Evolutionary conservation across 2,888 invertebrate genomes (phyloP).

Genomic region (Erpobdella octoculata): DNA sequence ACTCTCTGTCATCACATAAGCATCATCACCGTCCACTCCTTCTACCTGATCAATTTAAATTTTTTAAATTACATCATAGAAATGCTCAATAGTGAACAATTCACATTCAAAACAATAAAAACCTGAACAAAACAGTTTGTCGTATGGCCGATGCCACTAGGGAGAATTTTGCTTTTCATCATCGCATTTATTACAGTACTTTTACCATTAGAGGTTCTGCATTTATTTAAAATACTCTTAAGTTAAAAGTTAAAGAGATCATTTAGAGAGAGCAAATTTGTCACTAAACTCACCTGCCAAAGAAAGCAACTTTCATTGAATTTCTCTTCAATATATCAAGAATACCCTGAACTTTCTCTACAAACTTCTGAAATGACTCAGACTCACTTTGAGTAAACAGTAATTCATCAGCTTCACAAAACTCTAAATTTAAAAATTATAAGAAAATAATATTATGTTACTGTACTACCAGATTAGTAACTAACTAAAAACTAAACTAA

Average conservation of each 20-base stretch:
- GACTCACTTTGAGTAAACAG: conserved; percentile 47
- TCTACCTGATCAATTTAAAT: conserved; percentile 61
- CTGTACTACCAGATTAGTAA: neutral
- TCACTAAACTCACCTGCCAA: conserved; percentile 61
- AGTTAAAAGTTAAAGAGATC: neutral
- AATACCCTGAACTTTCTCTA: conserved; percentile 83
- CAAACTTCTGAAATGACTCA: conserved; percentile 69
- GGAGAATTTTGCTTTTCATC: conserved; percentile 91
- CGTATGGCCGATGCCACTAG: conserved; percentile 94
- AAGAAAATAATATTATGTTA: neutral
- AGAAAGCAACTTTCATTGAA: conserved; percentile 88
- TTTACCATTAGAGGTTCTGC: conserved; percentile 94
- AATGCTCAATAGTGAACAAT: neutral
- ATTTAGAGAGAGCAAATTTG: neutral
- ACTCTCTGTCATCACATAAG: conserved; percentile 40
- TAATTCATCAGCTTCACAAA: neutral
- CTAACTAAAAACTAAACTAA: neutral
- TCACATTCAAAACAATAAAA: neutral
- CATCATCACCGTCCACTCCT: conserved; percentile 44
- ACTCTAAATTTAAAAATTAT: neutral
- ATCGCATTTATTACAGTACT: conserved; percentile 99
- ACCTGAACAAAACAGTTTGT: conserved; percentile 99
- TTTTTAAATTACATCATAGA: neutral
- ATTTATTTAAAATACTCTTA: neutral
- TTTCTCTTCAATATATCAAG: conserved; percentile 86